phyloP scores from a whole-genome alignment of 2,113 vertebrate species.

The Heteronetta atricapilla region DNA sequence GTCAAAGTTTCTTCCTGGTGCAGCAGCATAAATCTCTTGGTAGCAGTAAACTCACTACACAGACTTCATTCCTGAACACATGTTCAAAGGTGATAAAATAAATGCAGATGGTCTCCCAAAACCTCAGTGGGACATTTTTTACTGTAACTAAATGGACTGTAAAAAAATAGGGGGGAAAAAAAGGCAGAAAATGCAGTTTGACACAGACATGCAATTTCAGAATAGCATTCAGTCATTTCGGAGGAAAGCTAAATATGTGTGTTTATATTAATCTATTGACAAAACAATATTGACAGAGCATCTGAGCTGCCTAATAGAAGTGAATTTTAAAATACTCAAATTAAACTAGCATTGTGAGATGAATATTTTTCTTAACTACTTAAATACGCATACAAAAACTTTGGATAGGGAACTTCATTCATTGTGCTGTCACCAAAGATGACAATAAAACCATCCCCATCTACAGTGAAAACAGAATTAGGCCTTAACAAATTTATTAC shows the following conservation, averaged over 20 bases:
- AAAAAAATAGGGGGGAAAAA: not conserved
- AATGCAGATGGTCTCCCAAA: constrained; percentile 71
- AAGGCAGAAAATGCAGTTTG: constrained; percentile 33
- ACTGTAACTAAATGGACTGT: constrained; percentile 44
- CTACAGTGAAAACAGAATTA: constrained; percentile 27
- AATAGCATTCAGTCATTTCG: not conserved
- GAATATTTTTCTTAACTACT: constrained; percentile 11
- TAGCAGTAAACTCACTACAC: constrained; percentile 58
- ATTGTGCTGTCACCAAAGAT: not conserved
- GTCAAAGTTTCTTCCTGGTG: constrained; percentile 58
- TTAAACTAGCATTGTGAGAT: not conserved
- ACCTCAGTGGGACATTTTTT: constrained; percentile 51
- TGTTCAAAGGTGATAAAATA: constrained; percentile 76
- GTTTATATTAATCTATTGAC: constrained; percentile 39
- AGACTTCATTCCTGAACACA: constrained; percentile 69
- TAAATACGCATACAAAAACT: not conserved
- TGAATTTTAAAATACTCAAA: not conserved
- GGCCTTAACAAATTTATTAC: constrained; percentile 63
- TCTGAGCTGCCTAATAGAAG: constrained; percentile 24
- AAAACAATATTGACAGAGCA: constrained; percentile 47
- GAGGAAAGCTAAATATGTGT: constrained; percentile 30
- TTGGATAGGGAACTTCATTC: not conserved
- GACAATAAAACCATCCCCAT: constrained; percentile 1
- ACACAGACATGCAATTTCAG: constrained; percentile 4
- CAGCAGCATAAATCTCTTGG: constrained; percentile 64